Evolutionary conservation across 2,888 invertebrate species (phyloP).

Genomic region (Sarcophaga subvicina): DNA sequence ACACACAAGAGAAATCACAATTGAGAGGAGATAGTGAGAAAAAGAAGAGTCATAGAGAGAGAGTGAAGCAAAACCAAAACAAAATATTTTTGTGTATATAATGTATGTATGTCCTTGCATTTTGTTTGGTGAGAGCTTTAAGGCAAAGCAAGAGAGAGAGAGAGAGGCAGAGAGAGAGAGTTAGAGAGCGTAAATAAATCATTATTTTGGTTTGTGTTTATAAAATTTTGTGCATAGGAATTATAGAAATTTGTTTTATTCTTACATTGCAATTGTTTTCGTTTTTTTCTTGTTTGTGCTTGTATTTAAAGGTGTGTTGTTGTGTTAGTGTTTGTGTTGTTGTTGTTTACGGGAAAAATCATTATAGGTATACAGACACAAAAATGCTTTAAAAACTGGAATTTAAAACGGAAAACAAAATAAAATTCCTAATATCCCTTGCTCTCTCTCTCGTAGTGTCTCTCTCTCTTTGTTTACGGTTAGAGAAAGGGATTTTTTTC

Average conservation of each 20-base stretch:
- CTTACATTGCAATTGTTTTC: slow-evolving; percentile 38
- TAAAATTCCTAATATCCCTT: slow-evolving; percentile 17
- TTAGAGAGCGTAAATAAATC: slow-evolving; percentile 48
- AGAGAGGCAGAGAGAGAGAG: slow-evolving; percentile 1
- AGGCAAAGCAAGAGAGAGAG: slow-evolving; percentile 26
- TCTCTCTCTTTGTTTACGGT: background rate
- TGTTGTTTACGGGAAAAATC: slow-evolving; percentile 67
- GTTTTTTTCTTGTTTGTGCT: background rate
- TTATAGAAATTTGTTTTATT: slow-evolving; percentile 48
- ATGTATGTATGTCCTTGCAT: background rate
- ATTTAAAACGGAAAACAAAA: slow-evolving; percentile 32
- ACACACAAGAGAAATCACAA: slow-evolving; percentile 14
- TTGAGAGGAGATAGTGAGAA: background rate
- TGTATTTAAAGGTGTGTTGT: background rate
- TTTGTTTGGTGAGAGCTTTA: background rate
- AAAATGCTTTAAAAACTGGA: slow-evolving; percentile 55
- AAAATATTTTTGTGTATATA: slow-evolving; percentile 28
- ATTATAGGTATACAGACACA: slow-evolving; percentile 71
- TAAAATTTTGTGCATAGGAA: slow-evolving; percentile 70
- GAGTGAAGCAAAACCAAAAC: background rate
- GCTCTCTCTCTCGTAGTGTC: too few relatives aligned
- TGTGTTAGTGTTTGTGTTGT: background rate
- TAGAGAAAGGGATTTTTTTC: slow-evolving; percentile 21
- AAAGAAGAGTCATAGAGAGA: background rate
- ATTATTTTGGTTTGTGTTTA: slow-evolving; percentile 53